A percentile compares a stretch with the other conserved stretches of the same genome.
Conservation (phyloP, 2,888 invertebrate species). For the Panorpa germanica region DNA sequence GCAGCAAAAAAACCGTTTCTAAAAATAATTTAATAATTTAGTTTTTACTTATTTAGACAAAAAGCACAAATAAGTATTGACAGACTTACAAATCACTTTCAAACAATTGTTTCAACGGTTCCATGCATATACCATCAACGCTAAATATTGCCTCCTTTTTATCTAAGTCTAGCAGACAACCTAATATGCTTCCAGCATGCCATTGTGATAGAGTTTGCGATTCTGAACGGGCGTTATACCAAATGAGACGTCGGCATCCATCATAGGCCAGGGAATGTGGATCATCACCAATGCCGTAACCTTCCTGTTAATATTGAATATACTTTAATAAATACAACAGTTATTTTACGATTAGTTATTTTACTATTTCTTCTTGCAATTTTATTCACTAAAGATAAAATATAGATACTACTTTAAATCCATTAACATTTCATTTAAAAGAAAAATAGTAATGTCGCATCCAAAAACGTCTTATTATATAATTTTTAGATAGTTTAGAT, state of each 20-base stretch:
- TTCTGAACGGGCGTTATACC: conserved; percentile 68
- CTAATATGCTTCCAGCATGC: conserved; percentile 71
- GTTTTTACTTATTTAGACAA: background rate
- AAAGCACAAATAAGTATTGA: conserved; percentile 9
- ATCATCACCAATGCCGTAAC: conserved; percentile 91
- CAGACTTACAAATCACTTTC: conserved; percentile 44
- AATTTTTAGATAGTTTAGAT: too few relatives aligned
- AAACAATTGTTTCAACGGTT: conserved; percentile 55
- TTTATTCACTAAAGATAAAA: too few relatives aligned
- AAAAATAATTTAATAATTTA: conserved; percentile 14
- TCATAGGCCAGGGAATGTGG: conserved; percentile 78
- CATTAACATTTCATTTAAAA: conserved; percentile 3
- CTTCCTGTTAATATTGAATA: conserved; percentile 40
- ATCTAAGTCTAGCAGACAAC: conserved; percentile 65
- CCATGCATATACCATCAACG: conserved; percentile 56
- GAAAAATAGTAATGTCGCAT: too few relatives aligned
- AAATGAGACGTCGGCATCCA: conserved; percentile 75
- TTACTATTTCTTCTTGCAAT: background rate
- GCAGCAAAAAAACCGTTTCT: conserved; percentile 85
- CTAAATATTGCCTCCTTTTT: conserved; percentile 58
- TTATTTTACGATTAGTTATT: conserved; percentile 6
- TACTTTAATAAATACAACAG: conserved; percentile 7
- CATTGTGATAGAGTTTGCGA: conserved; percentile 41
- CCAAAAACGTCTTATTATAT: too few relatives aligned
- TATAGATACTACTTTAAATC: background rate